Evolutionary conservation across 2,888 invertebrate genomes (phyloP).

Genomic region (Penaeus monodon): DNA sequence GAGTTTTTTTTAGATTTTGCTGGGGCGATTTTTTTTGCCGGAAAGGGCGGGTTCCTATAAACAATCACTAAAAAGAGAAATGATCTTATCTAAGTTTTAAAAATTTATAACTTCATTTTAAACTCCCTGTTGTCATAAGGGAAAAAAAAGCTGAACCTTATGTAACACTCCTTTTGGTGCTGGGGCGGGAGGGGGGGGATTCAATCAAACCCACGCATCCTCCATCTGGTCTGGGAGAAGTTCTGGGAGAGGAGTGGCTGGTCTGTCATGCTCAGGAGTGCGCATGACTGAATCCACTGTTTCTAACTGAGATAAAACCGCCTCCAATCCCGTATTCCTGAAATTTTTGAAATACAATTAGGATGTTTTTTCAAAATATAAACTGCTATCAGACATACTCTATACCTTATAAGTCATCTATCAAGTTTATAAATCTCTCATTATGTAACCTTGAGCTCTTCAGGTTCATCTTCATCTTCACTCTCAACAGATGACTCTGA

Average conservation of each 20-base stretch:
- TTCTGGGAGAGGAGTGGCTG: slow-evolving; percentile 57
- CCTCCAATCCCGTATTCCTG: slow-evolving; percentile 50
- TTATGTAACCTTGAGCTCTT: slow-evolving; percentile 18
- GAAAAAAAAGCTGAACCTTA: too few relatives aligned
- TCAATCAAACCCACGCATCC: slow-evolving; percentile 55
- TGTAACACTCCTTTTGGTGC: slow-evolving; percentile 13
- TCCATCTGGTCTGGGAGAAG: slow-evolving; percentile 21
- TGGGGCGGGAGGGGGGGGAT: not conserved
- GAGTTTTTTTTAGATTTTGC: not conserved
- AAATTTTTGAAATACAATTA: too few relatives aligned
- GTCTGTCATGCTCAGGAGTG: slow-evolving; percentile 56
- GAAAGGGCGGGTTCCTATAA: not conserved
- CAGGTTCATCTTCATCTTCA: slow-evolving; percentile 30
- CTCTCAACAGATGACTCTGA: slow-evolving; percentile 8
- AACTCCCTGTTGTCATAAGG: too few relatives aligned
- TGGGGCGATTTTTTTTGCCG: slow-evolving; percentile 28
- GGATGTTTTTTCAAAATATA: too few relatives aligned
- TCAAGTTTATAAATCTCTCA: not conserved
- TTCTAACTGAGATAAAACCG: slow-evolving; percentile 44
- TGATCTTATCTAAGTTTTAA: too few relatives aligned
- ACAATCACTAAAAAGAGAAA: not conserved
- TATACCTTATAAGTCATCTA: not conserved
- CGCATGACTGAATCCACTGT: slow-evolving; percentile 47
- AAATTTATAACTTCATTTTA: too few relatives aligned
- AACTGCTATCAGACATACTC: not conserved